Percentiles rank a stretch among this genome's conserved stretches.
phyloP scores from a whole-genome alignment of 1,140 invertebrate genomes.

The Latrodectus geometricus region DNA sequence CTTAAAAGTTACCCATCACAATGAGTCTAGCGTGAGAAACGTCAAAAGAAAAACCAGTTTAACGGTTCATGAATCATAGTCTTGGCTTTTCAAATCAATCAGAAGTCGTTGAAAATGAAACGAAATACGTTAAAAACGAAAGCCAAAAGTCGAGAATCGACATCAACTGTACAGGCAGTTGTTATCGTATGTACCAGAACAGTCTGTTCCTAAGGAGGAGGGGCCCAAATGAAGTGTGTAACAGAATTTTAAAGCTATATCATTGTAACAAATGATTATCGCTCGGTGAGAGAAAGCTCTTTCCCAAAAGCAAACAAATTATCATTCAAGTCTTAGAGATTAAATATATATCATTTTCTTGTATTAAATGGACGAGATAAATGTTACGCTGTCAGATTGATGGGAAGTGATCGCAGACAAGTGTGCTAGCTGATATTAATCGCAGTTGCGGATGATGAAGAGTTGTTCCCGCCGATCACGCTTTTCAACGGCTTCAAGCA shows the following conservation, averaged over 20 bases:
- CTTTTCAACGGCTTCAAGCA: constrained; percentile 30
- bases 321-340: constrained; percentile 47
- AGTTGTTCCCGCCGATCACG: constrained; percentile 16
- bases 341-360: constrained; percentile 59
- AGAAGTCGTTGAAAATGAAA: too few relatives aligned
- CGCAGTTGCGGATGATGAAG: constrained; percentile 13
- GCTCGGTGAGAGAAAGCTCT: constrained; percentile 4
- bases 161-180: too few relatives aligned
- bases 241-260: constrained; percentile 1
- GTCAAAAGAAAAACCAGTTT: too few relatives aligned
- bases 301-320: constrained; percentile 43
- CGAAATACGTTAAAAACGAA: too few relatives aligned
- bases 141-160: too few relatives aligned
- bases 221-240: not conserved
- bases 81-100: too few relatives aligned
- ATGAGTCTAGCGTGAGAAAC: too few relatives aligned
- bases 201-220: too few relatives aligned
- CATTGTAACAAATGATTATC: constrained; percentile 40
- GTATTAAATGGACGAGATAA: constrained; percentile 42
- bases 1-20: too few relatives aligned
- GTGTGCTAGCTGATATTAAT: constrained; percentile 40
- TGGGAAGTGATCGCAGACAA: constrained; percentile 46
- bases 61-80: too few relatives aligned
- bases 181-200: too few relatives aligned
- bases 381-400: constrained; percentile 52